Evolutionary conservation across 1,140 invertebrate species (phyloP), one percentile per base, ranked within the genome.

Genomic region (Drosophila subobscura): DNA sequence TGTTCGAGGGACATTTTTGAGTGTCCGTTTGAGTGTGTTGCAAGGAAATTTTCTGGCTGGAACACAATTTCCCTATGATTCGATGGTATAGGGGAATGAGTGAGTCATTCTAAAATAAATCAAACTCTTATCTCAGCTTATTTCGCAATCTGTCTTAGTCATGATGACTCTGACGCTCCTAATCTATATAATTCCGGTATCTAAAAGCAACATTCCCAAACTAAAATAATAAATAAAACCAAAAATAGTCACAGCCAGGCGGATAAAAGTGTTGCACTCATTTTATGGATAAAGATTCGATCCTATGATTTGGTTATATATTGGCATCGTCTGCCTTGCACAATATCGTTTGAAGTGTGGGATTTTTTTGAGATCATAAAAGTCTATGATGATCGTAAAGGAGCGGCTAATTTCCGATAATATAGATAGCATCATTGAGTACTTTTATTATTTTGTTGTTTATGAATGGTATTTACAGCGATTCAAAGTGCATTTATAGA

Each of bases 21-120:
- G 79, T 65, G 71, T 52, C 4, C 5, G 45, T 79, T 76, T 64
- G 77, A 76, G 66, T 65, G 20, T 20, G 23, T 64, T 23, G 2
- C 2, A 16, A n/a, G 16, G n/a, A 7, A 68, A 14, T 51, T 59
- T 41, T 50, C 25, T n/a, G 7, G 41, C 29, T 25, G 41, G 37
- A 10, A 7, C 41, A 10, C 12, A 58, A 42, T 23, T 45, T 55
- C 41, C 4, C n/a, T 23, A 59, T 59, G 20, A 29, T 33, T 23
- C 44, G 29, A 16, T 41, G 16, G 10, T 14, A 20, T 20, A 20
- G 16, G 16, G 16, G 52, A 51, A 50, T 50, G 60, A 54, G 20
- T 74, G 71, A 75, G 58, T n/a, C 1, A 37, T 41, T 6, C 7
- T 27, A 23, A 22, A 41, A 46, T 47, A 53, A 27, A 49, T 50